phyloP scores from a whole-genome alignment of 2,888 invertebrate species.

The Zaprionus obscuricornis region DNA sequence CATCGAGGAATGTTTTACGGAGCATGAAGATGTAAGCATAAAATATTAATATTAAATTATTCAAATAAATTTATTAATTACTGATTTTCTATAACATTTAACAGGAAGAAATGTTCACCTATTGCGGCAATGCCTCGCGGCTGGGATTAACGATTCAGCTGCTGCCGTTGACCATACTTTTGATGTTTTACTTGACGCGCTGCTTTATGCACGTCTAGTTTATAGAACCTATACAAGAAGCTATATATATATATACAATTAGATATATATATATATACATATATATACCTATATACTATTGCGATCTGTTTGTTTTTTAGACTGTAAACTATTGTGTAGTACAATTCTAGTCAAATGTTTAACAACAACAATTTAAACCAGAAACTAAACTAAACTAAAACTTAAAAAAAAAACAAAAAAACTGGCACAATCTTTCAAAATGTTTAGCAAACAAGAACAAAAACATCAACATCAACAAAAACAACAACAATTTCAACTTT shows the following conservation, averaged over 20 bases:
- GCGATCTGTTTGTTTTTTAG: constrained; percentile 56
- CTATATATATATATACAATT: constrained; percentile 36
- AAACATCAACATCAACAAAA: constrained; percentile 8
- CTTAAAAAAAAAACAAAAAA: too few relatives aligned
- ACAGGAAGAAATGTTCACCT: constrained; percentile 81
- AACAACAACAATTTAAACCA: constrained; percentile 46
- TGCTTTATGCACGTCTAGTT: constrained; percentile 67
- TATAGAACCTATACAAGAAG: constrained; percentile 48
- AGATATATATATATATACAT: constrained; percentile 37
- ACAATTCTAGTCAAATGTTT: constrained; percentile 72
- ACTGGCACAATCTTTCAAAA: constrained; percentile 62
- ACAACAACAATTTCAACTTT: constrained; percentile 61
- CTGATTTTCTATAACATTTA: background rate
- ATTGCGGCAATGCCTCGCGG: constrained; percentile 81
- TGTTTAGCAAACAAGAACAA: constrained; percentile 36
- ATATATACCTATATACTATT: constrained; percentile 52
- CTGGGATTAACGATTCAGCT: constrained; percentile 58
- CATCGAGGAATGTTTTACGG: constrained; percentile 90
- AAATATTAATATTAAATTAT: background rate
- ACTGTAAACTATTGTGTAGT: constrained; percentile 66
- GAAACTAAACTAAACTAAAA: constrained; percentile 40
- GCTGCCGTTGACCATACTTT: constrained; percentile 67
- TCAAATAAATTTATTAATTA: background rate
- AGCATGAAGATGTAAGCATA: constrained; percentile 87
- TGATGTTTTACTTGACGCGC: constrained; percentile 74